Conservation (phyloP, 2,797 vertebrate species). For the Chelonia mydas region DNA sequence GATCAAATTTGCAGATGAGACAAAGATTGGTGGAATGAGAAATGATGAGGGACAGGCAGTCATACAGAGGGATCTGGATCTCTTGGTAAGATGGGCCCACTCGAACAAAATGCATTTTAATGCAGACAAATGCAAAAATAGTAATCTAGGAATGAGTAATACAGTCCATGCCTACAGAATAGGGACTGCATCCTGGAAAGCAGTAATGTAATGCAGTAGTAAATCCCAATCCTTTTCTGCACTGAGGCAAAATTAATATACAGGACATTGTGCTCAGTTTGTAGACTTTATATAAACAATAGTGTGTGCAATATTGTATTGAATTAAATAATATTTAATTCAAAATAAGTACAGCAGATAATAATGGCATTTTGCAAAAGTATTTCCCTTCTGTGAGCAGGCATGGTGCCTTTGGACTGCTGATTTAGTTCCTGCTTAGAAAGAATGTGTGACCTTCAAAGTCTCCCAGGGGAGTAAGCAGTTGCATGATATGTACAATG, state of each 20-base stretch:
- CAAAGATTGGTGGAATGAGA: too few species aligned
- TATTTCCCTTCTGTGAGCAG: not conserved
- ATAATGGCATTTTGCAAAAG: not conserved
- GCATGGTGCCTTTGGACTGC: not conserved
- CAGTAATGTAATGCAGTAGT: not conserved
- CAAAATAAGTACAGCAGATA: not conserved
- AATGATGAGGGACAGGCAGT: not conserved
- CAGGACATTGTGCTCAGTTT: not conserved
- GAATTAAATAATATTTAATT: conserved; percentile 9
- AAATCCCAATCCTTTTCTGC: not conserved
- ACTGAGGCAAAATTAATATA: not conserved
- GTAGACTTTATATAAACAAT: not conserved
- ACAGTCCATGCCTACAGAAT: not conserved
- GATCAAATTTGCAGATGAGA: too few species aligned
- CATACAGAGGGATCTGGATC: too few species aligned
- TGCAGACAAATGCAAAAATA: not conserved
- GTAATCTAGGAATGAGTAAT: not conserved
- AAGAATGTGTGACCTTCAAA: conserved; percentile 15
- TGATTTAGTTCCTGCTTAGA: conserved; percentile 24
- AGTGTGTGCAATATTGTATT: not conserved
- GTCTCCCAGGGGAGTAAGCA: conserved; percentile 34
- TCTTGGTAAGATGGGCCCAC: not conserved
- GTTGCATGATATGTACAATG: not conserved
- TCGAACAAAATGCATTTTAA: not conserved
- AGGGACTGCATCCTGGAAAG: not conserved